These are phyloP conservation scores for Chloropsis cyanopogon DNA, from an alignment of 2,113 vertebrate genomes.

Conservation along the genomic window DNA sequence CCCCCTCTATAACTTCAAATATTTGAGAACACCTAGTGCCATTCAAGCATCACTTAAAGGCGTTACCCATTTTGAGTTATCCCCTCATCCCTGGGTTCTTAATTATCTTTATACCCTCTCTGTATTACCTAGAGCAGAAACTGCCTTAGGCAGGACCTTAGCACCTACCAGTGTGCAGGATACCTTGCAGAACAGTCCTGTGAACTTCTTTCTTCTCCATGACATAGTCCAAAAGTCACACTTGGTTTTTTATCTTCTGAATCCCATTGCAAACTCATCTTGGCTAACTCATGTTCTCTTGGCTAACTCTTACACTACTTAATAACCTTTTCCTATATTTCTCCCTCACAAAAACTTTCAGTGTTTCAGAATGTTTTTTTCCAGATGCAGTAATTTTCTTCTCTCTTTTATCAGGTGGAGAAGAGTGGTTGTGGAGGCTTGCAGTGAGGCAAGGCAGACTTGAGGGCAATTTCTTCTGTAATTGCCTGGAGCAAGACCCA, in stretches of 20 bases:
- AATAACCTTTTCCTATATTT: background rate
- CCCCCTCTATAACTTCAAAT: background rate
- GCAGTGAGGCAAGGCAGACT: background rate
- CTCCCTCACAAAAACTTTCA: background rate
- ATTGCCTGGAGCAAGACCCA: background rate
- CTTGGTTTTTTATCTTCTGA: background rate
- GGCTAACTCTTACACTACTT: background rate
- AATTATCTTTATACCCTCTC: background rate
- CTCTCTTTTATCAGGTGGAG: background rate
- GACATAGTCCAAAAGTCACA: background rate
- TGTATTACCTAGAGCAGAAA: background rate
- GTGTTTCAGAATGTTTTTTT: background rate
- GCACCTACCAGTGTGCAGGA: background rate
- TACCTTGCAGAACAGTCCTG: background rate
- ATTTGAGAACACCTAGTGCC: background rate
- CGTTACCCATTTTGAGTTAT: background rate
- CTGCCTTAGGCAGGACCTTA: background rate
- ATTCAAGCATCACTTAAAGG: background rate
- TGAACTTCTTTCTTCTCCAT: background rate
- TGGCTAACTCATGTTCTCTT: background rate
- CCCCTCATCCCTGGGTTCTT: background rate
- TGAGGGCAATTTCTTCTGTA: background rate
- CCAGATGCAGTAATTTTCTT: background rate
- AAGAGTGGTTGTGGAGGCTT: background rate
- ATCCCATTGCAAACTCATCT: background rate